A percentile compares a stretch with the other conserved stretches of the same genome.
These are phyloP conservation scores for Hemibagrus wyckioides DNA, from an alignment of 2,113 vertebrate genomes.

Conservation along the genomic window DNA sequence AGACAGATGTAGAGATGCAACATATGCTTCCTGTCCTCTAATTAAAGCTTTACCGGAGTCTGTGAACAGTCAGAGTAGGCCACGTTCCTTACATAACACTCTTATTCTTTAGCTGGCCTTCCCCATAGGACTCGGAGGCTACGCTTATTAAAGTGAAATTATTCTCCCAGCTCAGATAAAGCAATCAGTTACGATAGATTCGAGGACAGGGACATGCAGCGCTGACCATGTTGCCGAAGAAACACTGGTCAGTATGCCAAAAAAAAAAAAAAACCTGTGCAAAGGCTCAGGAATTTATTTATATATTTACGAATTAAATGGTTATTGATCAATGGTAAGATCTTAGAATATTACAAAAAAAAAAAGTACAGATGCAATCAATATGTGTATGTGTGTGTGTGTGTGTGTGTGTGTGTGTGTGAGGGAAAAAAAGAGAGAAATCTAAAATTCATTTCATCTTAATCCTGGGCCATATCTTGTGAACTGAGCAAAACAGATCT, in stretches of 20 bases:
- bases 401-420: not conserved
- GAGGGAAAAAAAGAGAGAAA: constrained; percentile 54
- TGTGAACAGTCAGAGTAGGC: constrained; percentile 58
- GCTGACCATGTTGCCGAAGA: not conserved
- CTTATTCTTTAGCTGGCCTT: constrained; percentile 65
- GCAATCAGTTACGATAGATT: constrained; percentile 19
- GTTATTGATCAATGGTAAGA: not conserved
- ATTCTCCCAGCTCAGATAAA: constrained; percentile 28
- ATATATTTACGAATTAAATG: too few species aligned
- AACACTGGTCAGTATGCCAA: not conserved
- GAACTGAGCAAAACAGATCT: constrained; percentile 68
- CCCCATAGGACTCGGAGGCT: constrained; percentile 63
- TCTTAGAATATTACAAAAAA: not conserved
- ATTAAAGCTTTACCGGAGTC: constrained; percentile 72
- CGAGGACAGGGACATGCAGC: constrained; percentile 12
- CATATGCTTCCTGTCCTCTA: constrained; percentile 43
- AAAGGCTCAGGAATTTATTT: too few species aligned
- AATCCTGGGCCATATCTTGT: constrained; percentile 73
- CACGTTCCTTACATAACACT: constrained; percentile 71
- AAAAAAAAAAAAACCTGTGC: too few species aligned
- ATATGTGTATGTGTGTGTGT: not conserved
- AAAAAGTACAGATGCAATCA: not conserved
- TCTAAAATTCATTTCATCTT: constrained; percentile 79
- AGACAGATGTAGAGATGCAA: constrained; percentile 33
- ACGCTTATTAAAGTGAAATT: constrained; percentile 12